These are phyloP conservation scores for Tragelaphus imberbis DNA, from an alignment of 2,113 vertebrate species.

Conservation along the genomic window DNA sequence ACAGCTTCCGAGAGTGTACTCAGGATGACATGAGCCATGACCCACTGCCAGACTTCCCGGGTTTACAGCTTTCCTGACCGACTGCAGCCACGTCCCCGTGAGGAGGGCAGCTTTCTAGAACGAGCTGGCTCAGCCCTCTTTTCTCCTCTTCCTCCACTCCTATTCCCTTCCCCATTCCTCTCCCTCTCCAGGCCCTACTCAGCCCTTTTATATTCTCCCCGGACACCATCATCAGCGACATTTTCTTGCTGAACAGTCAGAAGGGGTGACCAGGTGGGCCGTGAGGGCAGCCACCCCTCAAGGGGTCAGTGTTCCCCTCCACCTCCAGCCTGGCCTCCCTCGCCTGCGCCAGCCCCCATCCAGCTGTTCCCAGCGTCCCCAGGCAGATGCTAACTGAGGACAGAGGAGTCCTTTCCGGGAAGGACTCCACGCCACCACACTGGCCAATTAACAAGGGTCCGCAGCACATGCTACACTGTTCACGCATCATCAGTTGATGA, in stretches of 20 bases:
- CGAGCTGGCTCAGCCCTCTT: not conserved
- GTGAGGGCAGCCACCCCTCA: not conserved
- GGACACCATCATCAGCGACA: not conserved
- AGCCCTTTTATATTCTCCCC: not conserved
- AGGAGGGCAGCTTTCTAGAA: not conserved
- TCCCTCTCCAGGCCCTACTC: not conserved
- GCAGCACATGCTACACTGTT: rapidly evolving
- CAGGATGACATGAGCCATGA: rapidly evolving
- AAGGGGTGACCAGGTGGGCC: not conserved
- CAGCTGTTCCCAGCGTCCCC: rapidly evolving
- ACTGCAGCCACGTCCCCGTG: rapidly evolving
- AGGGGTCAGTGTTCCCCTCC: not conserved
- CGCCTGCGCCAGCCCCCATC: rapidly evolving
- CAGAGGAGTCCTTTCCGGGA: not conserved
- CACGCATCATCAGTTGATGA: too few relatives aligned
- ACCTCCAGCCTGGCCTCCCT: not conserved
- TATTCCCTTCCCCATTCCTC: not conserved
- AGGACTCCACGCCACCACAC: not conserved
- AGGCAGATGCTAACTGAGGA: not conserved
- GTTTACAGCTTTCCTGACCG: not conserved
- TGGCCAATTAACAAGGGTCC: not conserved
- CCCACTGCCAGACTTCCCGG: not conserved
- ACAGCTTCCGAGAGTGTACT: rapidly evolving
- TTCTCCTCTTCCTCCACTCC: not conserved
- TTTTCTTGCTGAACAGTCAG: not conserved